Base-by-base conservation (phyloP, 2,113 vertebrate species). In the Panthera leo region DNA sequence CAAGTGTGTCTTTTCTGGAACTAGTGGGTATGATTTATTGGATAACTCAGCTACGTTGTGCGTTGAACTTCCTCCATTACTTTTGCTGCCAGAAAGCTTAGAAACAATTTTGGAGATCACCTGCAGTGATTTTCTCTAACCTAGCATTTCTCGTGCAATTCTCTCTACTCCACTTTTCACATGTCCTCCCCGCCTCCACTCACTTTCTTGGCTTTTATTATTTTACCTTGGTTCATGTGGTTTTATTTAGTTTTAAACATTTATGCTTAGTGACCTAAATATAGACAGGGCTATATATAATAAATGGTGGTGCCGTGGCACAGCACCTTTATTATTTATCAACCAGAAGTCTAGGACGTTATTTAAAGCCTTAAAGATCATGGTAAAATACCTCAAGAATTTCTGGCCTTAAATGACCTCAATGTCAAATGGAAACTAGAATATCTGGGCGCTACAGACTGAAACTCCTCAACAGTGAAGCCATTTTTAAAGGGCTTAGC, bases 61-160 rank as follows among this genome's bases (percentile, higher is more conserved):
- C 19, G 27, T 85, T 85, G 48, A 91, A 76, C 58, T 63, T 78
- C 10, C 21, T 36, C 85, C n/a, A 79, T 85, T 85, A 75, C 2
- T 85, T 96, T 65, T 92, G 31, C 36, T 91, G 68, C 48, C 84
- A 80, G 79, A n/a, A 91, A 92, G 36, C 36, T 92, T 53, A 75
- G 42, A 89, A 89, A 55, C 71, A 80, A 71, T 73, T 85, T 79
- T 55, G 34, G 34, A 12, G 53, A 21, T 89, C 23, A 80, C 2
- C 36, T 9, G 8, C 18, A 80, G 31, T 19, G 34, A n/a, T 89
- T 89, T 91, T 85, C 61, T 88, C 73, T 71, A 79, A 65, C 19
- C 34, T 73, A 29, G 19, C 16, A 8, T 55, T 86, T 85, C 65
- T 84, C 19, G 21, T 61, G 1, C 63, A 84, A 14, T 82, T 58